phyloP scores from a whole-genome alignment of 2,888 invertebrate species.

The Galerucella nymphaeae region DNA sequence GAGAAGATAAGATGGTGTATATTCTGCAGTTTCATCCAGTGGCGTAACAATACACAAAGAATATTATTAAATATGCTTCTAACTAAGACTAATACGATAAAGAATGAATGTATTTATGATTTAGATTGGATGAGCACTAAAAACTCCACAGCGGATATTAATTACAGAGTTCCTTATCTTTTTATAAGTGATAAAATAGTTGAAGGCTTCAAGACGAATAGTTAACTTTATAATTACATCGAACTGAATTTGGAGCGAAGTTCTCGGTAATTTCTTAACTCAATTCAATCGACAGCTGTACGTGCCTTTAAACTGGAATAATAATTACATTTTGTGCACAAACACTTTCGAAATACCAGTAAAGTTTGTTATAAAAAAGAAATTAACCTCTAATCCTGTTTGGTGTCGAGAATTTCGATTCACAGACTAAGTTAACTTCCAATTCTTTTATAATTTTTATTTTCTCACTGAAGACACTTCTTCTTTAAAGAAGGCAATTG shows the following conservation, averaged over 20 bases:
- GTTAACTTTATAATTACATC: background rate
- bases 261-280: background rate
- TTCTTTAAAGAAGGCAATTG: too few species aligned
- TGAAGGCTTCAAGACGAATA: background rate
- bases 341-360: background rate
- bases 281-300: background rate
- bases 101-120: background rate
- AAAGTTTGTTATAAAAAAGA: too few species aligned
- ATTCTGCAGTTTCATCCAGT: conserved; percentile 15
- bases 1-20: conserved; percentile 32
- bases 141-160: background rate
- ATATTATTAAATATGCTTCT: background rate
- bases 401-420: too few species aligned
- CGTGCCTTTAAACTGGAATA: background rate
- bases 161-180: conserved; percentile 1
- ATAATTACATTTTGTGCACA: conserved; percentile 11
- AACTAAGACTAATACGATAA: background rate
- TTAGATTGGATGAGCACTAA: background rate
- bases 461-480: too few species aligned
- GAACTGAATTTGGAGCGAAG: background rate
- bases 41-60: background rate
- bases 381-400: too few species aligned
- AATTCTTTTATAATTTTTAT: too few species aligned
- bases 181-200: background rate
- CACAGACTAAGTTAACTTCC: too few species aligned